Evolutionary conservation across 2,888 invertebrate species (phyloP).

Genomic region (Trachelus stipa): DNA sequence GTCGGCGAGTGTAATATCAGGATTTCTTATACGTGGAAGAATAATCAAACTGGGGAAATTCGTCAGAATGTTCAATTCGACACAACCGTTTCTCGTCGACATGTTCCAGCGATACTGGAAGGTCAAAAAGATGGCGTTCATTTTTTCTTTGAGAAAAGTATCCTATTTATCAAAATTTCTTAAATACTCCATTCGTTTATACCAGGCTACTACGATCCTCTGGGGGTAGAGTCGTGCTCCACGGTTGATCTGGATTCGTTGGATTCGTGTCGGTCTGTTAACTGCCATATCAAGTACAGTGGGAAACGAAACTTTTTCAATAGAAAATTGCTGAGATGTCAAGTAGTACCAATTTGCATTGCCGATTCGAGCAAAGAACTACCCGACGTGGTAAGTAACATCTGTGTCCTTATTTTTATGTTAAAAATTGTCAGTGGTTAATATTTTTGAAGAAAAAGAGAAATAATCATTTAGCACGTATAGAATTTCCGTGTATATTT

Average conservation of each 20-base stretch:
- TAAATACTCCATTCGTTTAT: background rate
- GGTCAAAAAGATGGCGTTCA: constrained; percentile 21
- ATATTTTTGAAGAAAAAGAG: background rate
- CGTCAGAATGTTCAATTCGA: constrained; percentile 32
- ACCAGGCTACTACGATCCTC: constrained; percentile 33
- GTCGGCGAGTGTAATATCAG: constrained; percentile 37
- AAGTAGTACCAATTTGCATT: constrained; percentile 62
- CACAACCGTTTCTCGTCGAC: constrained; percentile 27
- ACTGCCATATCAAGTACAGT: constrained; percentile 71
- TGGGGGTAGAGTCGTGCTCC: constrained; percentile 31
- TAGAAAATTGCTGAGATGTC: constrained; percentile 43
- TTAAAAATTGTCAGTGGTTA: background rate
- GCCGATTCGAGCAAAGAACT: constrained; percentile 50
- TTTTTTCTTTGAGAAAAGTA: background rate
- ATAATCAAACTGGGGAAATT: constrained; percentile 33
- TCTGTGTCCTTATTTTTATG: background rate
- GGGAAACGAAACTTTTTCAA: constrained; percentile 69
- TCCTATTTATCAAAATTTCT: background rate
- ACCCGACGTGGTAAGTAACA: constrained; percentile 57
- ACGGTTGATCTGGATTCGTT: constrained; percentile 67
- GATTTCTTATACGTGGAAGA: constrained; percentile 27
- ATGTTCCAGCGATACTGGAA: constrained; percentile 33
- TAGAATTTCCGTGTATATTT: background rate
- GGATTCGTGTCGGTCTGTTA: constrained; percentile 68
- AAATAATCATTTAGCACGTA: background rate